A percentile compares a stretch with the other conserved stretches of the same genome.
Conservation (phyloP, 2,113 vertebrate species). For the Crotalus tigris region DNA sequence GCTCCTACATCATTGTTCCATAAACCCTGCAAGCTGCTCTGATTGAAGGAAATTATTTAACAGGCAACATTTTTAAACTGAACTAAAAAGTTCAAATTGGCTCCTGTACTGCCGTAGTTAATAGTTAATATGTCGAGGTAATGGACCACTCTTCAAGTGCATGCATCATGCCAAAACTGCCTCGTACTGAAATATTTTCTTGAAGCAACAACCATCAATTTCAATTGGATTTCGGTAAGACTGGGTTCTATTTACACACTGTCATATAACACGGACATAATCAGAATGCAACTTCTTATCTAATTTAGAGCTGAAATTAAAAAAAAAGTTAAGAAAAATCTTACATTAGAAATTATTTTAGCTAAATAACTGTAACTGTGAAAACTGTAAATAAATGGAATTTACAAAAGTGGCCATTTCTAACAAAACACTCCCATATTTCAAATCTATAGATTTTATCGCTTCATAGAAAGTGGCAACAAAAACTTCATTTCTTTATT, state of each 20-base stretch:
- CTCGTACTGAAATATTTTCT: constrained; percentile 53
- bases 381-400: neutral
- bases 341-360: neutral
- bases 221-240: neutral
- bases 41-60: constrained; percentile 81
- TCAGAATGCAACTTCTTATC: neutral
- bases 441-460: constrained; percentile 1
- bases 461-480: neutral
- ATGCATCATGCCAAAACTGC: constrained; percentile 63
- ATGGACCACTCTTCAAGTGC: constrained; percentile 67
- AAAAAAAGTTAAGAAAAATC: neutral
- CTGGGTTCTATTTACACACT: neutral
- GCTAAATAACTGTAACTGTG: neutral
- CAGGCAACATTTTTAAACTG: constrained; percentile 73
- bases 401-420: neutral
- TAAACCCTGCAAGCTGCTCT: constrained; percentile 76
- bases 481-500: constrained; percentile 8
- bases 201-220: neutral
- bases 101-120: constrained; percentile 59
- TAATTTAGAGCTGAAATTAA: neutral
- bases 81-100: constrained; percentile 70
- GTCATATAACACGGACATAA: neutral
- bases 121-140: constrained; percentile 62
- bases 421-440: constrained; percentile 29
- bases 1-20: constrained; percentile 85